Evolutionary conservation across 2,888 invertebrate species (phyloP), one percentile per base, ranked within the genome.

Genomic region (Leptinotarsa haldemani): DNA sequence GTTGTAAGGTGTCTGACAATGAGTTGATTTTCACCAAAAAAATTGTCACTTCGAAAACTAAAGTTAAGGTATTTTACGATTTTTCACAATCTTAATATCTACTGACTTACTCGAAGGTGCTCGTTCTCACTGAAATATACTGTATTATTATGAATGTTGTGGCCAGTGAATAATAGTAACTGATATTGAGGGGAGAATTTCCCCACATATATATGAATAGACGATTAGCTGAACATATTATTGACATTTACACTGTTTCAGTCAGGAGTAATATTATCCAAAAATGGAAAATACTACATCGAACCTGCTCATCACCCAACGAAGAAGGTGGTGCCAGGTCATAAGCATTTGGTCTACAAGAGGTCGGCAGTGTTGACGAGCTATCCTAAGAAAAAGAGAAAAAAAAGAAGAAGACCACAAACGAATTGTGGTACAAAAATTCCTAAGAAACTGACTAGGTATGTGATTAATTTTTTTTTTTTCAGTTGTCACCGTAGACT

Each of bases 281-380:
- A 91, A 80, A 88, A 90, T 76, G 92, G 91, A 76, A 93, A 92
- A 85, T 94, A 91, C 86, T 93, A 91, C 88, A 91, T 94, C 78
- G 94, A 94, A 86, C 94, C 94, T 52, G 90, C 91, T 48, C 90
- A 91, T 82, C 89, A 91, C 85, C 87, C 89, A 77, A 75, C 87
- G 86, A 80, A 84, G 78, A 78, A 68, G 40, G 70, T 77, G 9
- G 80, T 81, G 61, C 85, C 87, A n/a, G 90, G 89, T 1, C 92
- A 93, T 85, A 90, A 92, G 73, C 93, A 94, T 84, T 89, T 93
- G 64, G 89, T 94, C 73, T 94, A 91, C 82, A 92, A 91, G 85
- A 89, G 93, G 84, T 91, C 93, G 63, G 91, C 92, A 16, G 90
- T 92, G n/a, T 85, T 86, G 78, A 87, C 87, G 78, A 82, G 80